These are phyloP conservation scores for Psittacus erithacus DNA, from an alignment of 2,113 vertebrate genomes.

Conservation along the genomic window DNA sequence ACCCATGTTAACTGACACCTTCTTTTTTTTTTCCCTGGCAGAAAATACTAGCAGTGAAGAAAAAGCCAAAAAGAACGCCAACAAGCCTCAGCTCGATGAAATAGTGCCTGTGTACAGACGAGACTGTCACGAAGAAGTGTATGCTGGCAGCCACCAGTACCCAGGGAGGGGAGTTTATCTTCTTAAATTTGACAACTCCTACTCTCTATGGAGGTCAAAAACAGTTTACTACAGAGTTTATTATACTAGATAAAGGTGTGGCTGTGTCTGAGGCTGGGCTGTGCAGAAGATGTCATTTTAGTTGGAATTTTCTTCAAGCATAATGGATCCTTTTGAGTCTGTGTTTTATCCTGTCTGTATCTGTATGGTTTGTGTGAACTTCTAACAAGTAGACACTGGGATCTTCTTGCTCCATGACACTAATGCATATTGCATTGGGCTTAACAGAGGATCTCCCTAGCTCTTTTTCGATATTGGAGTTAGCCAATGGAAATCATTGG, in stretches of 20 bases:
- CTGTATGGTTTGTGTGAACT: slow-evolving; percentile 71
- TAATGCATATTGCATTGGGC: slow-evolving; percentile 69
- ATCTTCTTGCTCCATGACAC: slow-evolving; percentile 65
- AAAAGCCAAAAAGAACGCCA: slow-evolving; percentile 92
- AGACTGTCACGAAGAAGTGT: slow-evolving; percentile 99
- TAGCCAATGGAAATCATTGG: slow-evolving; percentile 31
- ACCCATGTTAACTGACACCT: neutral
- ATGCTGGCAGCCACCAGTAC: slow-evolving; percentile 98
- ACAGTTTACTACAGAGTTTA: slow-evolving; percentile 99
- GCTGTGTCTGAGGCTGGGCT: slow-evolving; percentile 74
- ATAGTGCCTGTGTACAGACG: slow-evolving; percentile 98
- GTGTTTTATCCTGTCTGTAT: slow-evolving; percentile 65
- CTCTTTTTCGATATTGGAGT: slow-evolving; percentile 46
- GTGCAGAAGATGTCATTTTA: slow-evolving; percentile 72
- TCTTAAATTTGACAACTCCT: slow-evolving; percentile 99
- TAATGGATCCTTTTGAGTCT: slow-evolving; percentile 72
- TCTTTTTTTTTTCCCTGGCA: slow-evolving; percentile 42
- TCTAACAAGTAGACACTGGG: slow-evolving; percentile 62
- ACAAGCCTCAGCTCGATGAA: slow-evolving; percentile 95
- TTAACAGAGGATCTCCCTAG: slow-evolving; percentile 55
- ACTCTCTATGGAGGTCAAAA: slow-evolving; percentile 98
- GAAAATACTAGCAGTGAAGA: slow-evolving; percentile 86
- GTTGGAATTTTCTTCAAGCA: slow-evolving; percentile 72
- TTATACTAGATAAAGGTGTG: slow-evolving; percentile 94
- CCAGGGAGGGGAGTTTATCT: slow-evolving; percentile 97